A percentile compares a stretch with the other conserved stretches of the same genome.
phyloP scores from a whole-genome alignment of 2,888 invertebrate genomes.

The Bellardia pandia region DNA sequence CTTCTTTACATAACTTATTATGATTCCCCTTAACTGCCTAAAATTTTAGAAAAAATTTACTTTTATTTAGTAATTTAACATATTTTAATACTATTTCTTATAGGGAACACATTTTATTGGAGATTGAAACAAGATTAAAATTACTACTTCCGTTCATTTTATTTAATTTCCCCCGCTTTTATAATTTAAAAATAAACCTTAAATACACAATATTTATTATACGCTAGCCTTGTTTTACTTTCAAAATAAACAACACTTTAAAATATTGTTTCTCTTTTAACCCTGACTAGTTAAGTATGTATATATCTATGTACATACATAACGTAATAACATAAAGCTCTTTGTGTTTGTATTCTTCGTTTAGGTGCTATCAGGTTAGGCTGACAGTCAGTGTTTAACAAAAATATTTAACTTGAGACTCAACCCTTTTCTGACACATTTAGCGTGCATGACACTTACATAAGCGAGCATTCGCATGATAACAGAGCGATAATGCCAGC shows the following conservation, averaged over 20 bases:
- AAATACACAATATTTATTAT: conserved; percentile 2
- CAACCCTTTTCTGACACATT: conserved; percentile 76
- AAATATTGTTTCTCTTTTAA: conserved; percentile 1
- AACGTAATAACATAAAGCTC: not conserved
- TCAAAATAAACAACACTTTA: not conserved
- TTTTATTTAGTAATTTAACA: too few relatives aligned
- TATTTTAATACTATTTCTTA: too few relatives aligned
- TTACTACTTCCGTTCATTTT: too few relatives aligned
- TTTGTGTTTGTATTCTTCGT: conserved; percentile 26
- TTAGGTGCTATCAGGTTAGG: conserved; percentile 56
- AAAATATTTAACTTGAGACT: conserved; percentile 65
- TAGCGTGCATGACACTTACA: conserved; percentile 81
- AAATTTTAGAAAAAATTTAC: too few relatives aligned
- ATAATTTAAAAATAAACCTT: too few relatives aligned
- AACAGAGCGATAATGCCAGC: conserved; percentile 81
- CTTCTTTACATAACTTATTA: too few relatives aligned
- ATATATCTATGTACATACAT: not conserved
- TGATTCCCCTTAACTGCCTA: too few relatives aligned
- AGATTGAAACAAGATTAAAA: too few relatives aligned
- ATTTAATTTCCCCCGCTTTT: too few relatives aligned
- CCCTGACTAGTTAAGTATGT: not conserved
- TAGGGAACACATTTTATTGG: too few relatives aligned
- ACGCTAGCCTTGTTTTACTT: not conserved
- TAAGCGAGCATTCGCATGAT: conserved; percentile 77
- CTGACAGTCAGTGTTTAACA: conserved; percentile 64